Conservation (phyloP, 2,113 vertebrate genomes). For the Mus pahari region DNA sequence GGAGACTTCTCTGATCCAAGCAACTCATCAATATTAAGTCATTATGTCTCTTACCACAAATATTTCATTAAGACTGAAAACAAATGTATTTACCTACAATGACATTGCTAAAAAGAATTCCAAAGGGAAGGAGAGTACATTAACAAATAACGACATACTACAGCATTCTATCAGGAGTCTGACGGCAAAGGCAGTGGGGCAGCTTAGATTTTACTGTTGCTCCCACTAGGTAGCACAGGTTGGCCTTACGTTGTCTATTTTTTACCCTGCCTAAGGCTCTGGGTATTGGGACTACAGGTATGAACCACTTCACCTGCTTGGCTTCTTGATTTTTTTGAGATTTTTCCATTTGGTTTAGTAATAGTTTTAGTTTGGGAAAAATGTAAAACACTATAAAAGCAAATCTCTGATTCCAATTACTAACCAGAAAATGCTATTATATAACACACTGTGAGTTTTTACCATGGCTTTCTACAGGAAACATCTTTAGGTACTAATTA, state of each 20-base stretch:
- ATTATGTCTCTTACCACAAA: constrained; percentile 48
- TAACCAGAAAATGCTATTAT: neutral
- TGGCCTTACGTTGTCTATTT: neutral
- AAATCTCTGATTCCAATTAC: neutral
- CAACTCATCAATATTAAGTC: constrained; percentile 47
- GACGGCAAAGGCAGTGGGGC: neutral
- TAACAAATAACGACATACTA: constrained; percentile 25
- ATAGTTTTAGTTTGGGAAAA: neutral
- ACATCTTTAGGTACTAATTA: neutral
- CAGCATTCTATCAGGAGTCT: neutral
- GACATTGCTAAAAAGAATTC: constrained; percentile 18
- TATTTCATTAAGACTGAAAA: constrained; percentile 66
- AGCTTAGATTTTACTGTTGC: neutral
- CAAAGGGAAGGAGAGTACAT: neutral
- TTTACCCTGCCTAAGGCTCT: neutral
- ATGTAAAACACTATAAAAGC: neutral
- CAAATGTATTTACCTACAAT: constrained; percentile 33
- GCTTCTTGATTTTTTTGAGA: neutral
- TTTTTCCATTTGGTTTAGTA: neutral
- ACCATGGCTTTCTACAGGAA: neutral
- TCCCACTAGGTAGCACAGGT: neutral
- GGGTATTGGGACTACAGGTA: neutral
- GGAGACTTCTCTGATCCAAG: constrained; percentile 34
- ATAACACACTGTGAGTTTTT: neutral
- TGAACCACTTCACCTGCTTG: neutral